These are phyloP conservation scores for Chrysina gloriosa DNA, from an alignment of 2,888 invertebrate genomes.

Conservation along the genomic window DNA sequence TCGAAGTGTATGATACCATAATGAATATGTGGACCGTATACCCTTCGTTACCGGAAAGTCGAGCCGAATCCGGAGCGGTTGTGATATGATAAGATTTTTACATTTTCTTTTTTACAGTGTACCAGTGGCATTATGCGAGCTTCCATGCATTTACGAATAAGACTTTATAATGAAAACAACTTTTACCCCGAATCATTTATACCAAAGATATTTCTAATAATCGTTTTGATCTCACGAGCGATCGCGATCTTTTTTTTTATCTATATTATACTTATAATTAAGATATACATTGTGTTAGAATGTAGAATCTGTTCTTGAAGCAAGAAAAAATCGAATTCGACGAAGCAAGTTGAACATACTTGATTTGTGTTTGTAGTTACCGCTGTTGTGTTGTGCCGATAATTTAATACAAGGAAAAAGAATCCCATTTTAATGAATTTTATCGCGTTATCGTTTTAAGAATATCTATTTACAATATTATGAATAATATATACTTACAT, in stretches of 20 bases:
- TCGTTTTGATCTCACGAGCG: constrained; percentile 38
- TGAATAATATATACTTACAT: not conserved
- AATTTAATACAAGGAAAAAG: too few species aligned
- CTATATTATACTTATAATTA: constrained; percentile 6
- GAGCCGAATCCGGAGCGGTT: constrained; percentile 89
- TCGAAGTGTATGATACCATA: constrained; percentile 87
- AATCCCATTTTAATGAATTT: not conserved
- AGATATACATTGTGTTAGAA: not conserved
- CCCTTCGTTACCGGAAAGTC: constrained; percentile 82
- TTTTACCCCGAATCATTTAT: constrained; percentile 20
- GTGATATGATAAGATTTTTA: constrained; percentile 63
- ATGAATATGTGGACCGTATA: constrained; percentile 82
- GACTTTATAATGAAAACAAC: constrained; percentile 16
- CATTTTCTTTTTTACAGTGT: constrained; percentile 15
- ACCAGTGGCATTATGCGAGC: constrained; percentile 32
- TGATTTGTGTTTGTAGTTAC: constrained; percentile 21
- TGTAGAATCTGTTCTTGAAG: too few species aligned
- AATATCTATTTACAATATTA: not conserved
- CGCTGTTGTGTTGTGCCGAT: constrained; percentile 7
- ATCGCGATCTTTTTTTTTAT: constrained; percentile 10
- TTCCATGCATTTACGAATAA: constrained; percentile 38
- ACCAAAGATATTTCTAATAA: constrained; percentile 35
- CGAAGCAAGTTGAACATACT: too few species aligned
- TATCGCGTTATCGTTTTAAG: not conserved
- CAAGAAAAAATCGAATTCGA: too few species aligned